Evolutionary conservation across 2,888 invertebrate species (phyloP).

Genomic region (Pelosia muscerda): DNA sequence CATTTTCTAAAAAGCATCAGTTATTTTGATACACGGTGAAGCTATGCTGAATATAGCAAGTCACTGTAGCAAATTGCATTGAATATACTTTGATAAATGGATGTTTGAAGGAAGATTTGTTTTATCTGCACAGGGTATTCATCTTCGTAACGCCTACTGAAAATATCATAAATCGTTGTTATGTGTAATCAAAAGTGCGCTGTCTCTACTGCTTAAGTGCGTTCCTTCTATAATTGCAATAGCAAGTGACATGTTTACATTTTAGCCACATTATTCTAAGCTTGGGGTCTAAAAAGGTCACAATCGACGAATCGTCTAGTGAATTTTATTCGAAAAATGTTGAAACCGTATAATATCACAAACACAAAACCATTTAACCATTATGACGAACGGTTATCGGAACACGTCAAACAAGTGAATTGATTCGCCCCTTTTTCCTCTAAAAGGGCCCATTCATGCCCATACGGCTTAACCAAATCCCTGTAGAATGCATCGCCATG

Average conservation of each 20-base stretch:
- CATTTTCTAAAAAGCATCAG: constrained; percentile 31
- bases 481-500: constrained; percentile 60
- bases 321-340: too few species aligned
- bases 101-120: constrained; percentile 45
- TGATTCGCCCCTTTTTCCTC: constrained; percentile 46
- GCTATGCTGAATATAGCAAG: constrained; percentile 51
- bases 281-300: too few species aligned
- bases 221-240: background rate
- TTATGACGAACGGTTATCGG: constrained; percentile 24
- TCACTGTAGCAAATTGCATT: constrained; percentile 59
- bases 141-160: constrained; percentile 30
- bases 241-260: background rate
- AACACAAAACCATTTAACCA: constrained; percentile 27
- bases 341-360: too few species aligned
- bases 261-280: background rate
- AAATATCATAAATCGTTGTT: constrained; percentile 29
- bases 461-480: constrained; percentile 57
- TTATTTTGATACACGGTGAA: constrained; percentile 45
- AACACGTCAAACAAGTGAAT: constrained; percentile 33
- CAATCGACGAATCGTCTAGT: too few species aligned
- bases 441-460: constrained; percentile 43
- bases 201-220: constrained; percentile 7
- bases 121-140: constrained; percentile 43
- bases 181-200: constrained; percentile 8
- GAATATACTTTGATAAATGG: constrained; percentile 55